Base-by-base conservation (phyloP, 2,797 vertebrate species). In the Aplochiton taeniatus region DNA sequence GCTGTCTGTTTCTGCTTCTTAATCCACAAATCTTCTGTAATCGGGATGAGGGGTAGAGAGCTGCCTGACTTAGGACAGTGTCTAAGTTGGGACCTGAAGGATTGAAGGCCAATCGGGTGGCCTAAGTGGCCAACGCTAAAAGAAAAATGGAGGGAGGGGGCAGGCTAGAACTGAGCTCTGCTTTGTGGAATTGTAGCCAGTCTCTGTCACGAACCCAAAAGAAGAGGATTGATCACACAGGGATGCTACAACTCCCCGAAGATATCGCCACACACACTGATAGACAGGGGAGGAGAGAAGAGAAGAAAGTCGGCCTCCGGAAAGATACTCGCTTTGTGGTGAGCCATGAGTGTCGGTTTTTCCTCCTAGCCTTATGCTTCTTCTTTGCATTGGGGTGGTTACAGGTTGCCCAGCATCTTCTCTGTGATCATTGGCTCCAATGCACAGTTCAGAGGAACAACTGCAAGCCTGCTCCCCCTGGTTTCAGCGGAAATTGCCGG, bases 21-120 rank as follows among this genome's bases (percentile, higher is more conserved):
- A 93, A 93, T 92, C 93, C 82, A 72, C 86, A 92, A 93, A 93
- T 92, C 92, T 92, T 85, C 86, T 83, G 58, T 94, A 94, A 93
- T 91, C 85, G 73, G 91, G 92, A 91, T 93, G 88, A 92, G 86
- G 74, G 68, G 73, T 73, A 70, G 66, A 68, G 73, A 77, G 84
- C 81, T 84, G 84, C 83, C 84, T 88, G 83, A 90, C 71, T 88
- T 91, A 91, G 79, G 68, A 82, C 71, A 71, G 80, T 70, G 72
- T 86, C 89, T 91, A 87, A 86, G 87, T 90, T 86, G 80, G 88
- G 88, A 87, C 79, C 74, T 82, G 73, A 76, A 46, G 65, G 82
- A 75, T 83, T 82, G 76, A 62, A 70, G 63, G 64, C 68, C 77
- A 69, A 81, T 79, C 73, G 77, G 66, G 75, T 65, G 80, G 74